A percentile compares a stretch with the other conserved stretches of the same genome.
phyloP scores from a whole-genome alignment of 2,113 vertebrate genomes.

The Numenius arquata region DNA sequence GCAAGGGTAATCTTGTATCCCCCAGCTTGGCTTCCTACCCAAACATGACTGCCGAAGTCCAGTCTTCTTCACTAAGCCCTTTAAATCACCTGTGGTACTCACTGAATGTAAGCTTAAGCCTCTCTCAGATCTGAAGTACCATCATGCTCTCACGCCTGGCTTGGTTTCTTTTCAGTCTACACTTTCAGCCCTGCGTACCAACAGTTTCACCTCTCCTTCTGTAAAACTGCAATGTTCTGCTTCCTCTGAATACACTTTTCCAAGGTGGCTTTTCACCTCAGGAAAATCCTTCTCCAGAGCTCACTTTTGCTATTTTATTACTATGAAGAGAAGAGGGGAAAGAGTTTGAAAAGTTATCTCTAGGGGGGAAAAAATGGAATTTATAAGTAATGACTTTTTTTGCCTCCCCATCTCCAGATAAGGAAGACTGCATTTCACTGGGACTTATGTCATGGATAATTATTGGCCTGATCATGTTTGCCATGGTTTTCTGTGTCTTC shows the following conservation, averaged over 20 bases:
- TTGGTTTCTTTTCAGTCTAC: neutral
- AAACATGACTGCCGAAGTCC: neutral
- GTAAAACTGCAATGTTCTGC: neutral
- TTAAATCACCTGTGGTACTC: neutral
- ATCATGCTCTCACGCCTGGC: neutral
- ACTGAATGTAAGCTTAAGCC: neutral
- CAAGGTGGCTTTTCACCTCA: neutral
- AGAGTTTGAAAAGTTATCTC: neutral
- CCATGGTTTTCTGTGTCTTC: conserved; percentile 28
- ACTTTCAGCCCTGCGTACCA: neutral
- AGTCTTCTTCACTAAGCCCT: neutral
- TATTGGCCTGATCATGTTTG: conserved; percentile 30
- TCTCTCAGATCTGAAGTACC: neutral
- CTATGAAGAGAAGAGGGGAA: neutral
- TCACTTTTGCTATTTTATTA: neutral
- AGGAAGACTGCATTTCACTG: conserved; percentile 48
- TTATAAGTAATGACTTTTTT: neutral
- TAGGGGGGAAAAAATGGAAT: neutral
- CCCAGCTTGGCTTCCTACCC: neutral
- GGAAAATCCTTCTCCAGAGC: neutral
- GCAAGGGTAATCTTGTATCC: neutral
- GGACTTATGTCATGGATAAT: conserved; percentile 59
- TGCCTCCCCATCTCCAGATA: neutral
- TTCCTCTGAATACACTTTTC: neutral
- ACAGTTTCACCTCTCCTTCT: neutral